Conservation (phyloP, 2,797 vertebrate species). For the Microctenopoma lineatum region DNA sequence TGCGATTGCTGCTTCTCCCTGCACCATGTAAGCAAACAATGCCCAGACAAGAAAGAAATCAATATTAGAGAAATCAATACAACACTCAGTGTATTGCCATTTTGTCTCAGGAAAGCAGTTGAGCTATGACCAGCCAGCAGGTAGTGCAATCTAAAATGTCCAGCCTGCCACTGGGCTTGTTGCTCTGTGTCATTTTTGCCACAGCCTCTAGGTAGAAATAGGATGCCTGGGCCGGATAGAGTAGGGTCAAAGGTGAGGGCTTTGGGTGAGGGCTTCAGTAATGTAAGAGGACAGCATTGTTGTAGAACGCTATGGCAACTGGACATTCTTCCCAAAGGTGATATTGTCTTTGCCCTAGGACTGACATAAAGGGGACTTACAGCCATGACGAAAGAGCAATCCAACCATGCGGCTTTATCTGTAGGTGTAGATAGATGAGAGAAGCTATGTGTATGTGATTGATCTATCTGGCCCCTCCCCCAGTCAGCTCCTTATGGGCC, state of each 20-base stretch:
- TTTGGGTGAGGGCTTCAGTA: constrained; percentile 65
- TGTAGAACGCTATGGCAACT: constrained; percentile 80
- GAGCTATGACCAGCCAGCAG: constrained; percentile 47
- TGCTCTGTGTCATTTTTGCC: constrained; percentile 64
- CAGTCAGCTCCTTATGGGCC: constrained; percentile 50
- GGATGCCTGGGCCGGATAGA: constrained; percentile 72
- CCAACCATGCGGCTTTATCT: constrained; percentile 73
- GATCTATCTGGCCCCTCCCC: constrained; percentile 76
- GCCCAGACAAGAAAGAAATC: constrained; percentile 72
- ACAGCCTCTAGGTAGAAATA: constrained; percentile 73
- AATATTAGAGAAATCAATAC: constrained; percentile 79
- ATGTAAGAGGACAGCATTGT: constrained; percentile 80
- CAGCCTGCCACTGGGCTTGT: constrained; percentile 61
- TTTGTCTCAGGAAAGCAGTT: constrained; percentile 72
- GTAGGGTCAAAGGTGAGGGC: constrained; percentile 74
- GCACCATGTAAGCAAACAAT: constrained; percentile 57
- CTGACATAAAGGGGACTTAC: constrained; percentile 72
- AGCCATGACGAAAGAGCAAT: constrained; percentile 69
- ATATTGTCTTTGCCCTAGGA: constrained; percentile 79
- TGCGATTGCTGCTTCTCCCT: constrained; percentile 30
- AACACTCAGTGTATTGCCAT: constrained; percentile 73
- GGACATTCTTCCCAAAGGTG: constrained; percentile 80
- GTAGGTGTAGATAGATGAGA: constrained; percentile 78
- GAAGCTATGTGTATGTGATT: constrained; percentile 77
- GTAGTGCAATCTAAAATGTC: constrained; percentile 74